phyloP scores from a whole-genome alignment of 2,797 vertebrate species.

The Lacerta agilis region DNA sequence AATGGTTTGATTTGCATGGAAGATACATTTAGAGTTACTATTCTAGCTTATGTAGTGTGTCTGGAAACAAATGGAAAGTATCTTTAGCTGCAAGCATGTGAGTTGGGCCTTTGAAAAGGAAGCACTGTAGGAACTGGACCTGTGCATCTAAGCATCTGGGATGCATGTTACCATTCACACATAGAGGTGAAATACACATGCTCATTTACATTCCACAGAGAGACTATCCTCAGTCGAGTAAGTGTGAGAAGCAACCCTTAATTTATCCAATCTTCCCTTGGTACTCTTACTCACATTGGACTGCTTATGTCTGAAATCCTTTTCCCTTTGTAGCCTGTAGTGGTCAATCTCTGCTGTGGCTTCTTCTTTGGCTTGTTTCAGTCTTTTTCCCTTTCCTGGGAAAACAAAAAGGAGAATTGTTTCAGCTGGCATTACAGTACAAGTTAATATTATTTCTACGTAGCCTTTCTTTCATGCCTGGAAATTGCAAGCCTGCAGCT shows the following conservation, averaged over 20 bases:
- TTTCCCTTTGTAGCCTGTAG: constrained; percentile 77
- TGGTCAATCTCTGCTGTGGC: constrained; percentile 77
- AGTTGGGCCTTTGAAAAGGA: not conserved
- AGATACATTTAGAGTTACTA: too few relatives aligned
- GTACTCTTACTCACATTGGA: constrained; percentile 67
- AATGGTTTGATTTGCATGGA: too few relatives aligned
- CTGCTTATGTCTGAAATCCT: constrained; percentile 75
- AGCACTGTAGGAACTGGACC: not conserved
- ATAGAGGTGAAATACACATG: not conserved
- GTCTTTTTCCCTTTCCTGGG: constrained; percentile 79
- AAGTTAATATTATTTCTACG: not conserved
- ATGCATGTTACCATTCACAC: not conserved
- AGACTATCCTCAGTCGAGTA: not conserved
- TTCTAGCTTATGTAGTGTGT: not conserved
- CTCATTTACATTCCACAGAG: not conserved
- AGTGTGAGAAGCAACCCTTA: not conserved
- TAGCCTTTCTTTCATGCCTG: not conserved
- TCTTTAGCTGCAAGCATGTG: not conserved
- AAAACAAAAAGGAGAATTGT: constrained; percentile 9
- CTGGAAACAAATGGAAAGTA: not conserved
- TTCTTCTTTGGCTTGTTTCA: constrained; percentile 82
- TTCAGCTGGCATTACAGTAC: not conserved
- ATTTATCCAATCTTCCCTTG: not conserved
- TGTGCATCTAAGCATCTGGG: not conserved
- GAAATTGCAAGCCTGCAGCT: not conserved